Evolutionary conservation across 2,113 vertebrate genomes (phyloP).

Genomic region (Phylloscopus trochiloides): DNA sequence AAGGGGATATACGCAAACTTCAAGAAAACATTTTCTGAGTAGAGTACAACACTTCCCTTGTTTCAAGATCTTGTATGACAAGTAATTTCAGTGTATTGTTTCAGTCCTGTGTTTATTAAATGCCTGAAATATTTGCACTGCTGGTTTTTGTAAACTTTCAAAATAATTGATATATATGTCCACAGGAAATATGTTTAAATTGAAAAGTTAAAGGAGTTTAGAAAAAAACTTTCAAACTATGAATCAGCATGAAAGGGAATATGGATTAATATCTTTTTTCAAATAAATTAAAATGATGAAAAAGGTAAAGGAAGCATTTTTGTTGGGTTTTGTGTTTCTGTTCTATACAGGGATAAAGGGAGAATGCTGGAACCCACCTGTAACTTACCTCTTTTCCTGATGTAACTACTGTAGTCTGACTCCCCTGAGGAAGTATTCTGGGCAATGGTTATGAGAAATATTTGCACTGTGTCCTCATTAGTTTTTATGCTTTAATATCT

Average conservation of each 20-base stretch:
- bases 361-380: not conserved
- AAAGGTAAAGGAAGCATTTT: not conserved
- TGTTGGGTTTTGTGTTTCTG: not conserved
- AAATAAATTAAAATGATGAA: not conserved
- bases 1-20: constrained; percentile 73
- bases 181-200: constrained; percentile 57
- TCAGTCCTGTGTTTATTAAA: constrained; percentile 60
- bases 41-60: constrained; percentile 30
- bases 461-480: not conserved
- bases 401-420: not conserved
- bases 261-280: not conserved
- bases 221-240: constrained; percentile 51
- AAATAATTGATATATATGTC: constrained; percentile 56
- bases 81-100: constrained; percentile 49
- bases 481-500: not conserved
- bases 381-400: not conserved
- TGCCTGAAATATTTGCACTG: constrained; percentile 46
- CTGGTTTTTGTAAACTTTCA: constrained; percentile 41
- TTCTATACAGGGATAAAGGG: not conserved
- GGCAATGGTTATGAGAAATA: not conserved
- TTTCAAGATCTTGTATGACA: constrained; percentile 50
- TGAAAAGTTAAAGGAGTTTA: not conserved
- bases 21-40: constrained; percentile 65
- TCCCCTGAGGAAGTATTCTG: not conserved
- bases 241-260: not conserved